These are phyloP conservation scores for Epinotia bilunana DNA, from an alignment of 2,888 invertebrate species.

Conservation along the genomic window DNA sequence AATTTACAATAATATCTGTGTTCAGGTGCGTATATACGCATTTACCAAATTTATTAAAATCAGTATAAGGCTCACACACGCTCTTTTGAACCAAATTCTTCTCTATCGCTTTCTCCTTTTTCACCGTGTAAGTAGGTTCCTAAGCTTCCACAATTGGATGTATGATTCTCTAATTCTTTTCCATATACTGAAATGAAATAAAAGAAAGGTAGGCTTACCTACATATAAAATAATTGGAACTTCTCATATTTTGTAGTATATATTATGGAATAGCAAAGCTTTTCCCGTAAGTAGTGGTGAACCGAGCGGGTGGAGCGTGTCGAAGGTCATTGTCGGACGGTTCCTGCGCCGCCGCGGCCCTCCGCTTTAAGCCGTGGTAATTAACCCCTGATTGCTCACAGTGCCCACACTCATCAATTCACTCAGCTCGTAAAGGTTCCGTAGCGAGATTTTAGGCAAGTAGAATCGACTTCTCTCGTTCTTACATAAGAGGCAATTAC, in stretches of 20 bases:
- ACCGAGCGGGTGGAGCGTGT: slow-evolving; percentile 50
- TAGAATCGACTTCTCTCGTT: background rate
- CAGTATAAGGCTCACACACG: background rate
- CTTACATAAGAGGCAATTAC: too few species aligned
- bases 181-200: background rate
- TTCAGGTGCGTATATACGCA: background rate
- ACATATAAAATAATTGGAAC: background rate
- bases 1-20: too few species aligned
- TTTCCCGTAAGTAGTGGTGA: slow-evolving; percentile 17
- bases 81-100: background rate
- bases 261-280: background rate
- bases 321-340: slow-evolving; percentile 53
- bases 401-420: slow-evolving; percentile 5
- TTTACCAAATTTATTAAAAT: background rate
- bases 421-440: slow-evolving; percentile 9
- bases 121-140: background rate
- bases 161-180: background rate
- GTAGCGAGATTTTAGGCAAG: background rate
- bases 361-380: slow-evolving; percentile 51
- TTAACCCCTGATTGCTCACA: slow-evolving; percentile 53
- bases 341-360: slow-evolving; percentile 49
- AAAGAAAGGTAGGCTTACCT: background rate
- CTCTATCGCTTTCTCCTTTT: background rate
- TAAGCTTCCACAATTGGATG: background rate
- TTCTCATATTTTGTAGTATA: too few species aligned